Base-by-base conservation (phyloP, 2,888 invertebrate genomes). In the Drosophila pseudotalamancana region DNA sequence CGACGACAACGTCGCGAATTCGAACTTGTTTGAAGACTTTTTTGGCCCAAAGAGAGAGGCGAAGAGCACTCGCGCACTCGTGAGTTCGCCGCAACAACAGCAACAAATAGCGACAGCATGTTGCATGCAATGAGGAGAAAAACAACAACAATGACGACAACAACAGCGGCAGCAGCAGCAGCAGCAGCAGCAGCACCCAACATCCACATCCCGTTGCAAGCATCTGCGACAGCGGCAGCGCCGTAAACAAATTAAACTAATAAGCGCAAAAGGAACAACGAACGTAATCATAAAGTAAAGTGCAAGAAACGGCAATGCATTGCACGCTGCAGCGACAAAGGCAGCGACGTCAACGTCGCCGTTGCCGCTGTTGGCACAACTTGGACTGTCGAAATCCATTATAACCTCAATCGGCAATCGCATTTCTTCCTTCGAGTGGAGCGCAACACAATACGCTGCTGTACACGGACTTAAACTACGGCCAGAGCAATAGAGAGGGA, bases 381-480 rank as follows among this genome's bases (percentile, higher is more conserved):
- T 80, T 87, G 69, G 87, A 87, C 89, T 88, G 88, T 87, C 88
- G 86, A 87, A 89, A 86, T 82, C 89, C 88, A 89, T 86, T 89
- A 88, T 88, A 87, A 73, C 75, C 83, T 88, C 89, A 89, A 89
- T 83, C 85, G 80, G 84, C 82, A 82, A 82, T 89, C 79, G 87
- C 80, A 83, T 78, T 89, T 87, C 74, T 88, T 85, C 84, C 82
- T 86, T 87, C 88, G 86, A 88, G 84, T 79, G 79, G 83, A 67
- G 78, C 77, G 62, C 79, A 76, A 70, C 76, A 72, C 48, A 66
- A 77, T 59, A 62, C 64, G 65, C 59, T 39, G 59, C 45, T 39
- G 56, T 56, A 57, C 66, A 65, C 70, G 67, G 79, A 74, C 79
- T 70, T 76, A 71, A 76, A 53, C 64, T 53, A 75, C 64, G 53